Conservation (phyloP, 2,888 invertebrate genomes). For the Proisotoma minuta region DNA sequence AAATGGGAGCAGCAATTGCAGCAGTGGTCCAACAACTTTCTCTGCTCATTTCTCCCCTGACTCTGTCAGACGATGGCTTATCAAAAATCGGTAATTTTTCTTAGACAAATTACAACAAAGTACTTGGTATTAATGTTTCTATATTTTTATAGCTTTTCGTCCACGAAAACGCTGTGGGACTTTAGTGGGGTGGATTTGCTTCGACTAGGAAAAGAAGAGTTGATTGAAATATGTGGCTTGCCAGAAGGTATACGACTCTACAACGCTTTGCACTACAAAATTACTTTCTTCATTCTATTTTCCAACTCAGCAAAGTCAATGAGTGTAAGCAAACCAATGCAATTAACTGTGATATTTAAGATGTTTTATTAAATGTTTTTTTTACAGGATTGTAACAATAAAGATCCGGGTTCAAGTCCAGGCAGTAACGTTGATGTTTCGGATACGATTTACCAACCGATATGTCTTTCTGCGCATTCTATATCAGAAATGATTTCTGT, state of each 20-base stretch:
- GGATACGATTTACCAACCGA: conserved; percentile 42
- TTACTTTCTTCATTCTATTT: conserved; percentile 44
- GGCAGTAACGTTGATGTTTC: not conserved
- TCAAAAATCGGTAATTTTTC: conserved; percentile 37
- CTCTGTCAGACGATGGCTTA: conserved; percentile 44
- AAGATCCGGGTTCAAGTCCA: not conserved
- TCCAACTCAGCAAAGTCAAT: not conserved
- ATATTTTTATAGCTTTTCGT: conserved; percentile 33
- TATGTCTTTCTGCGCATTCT: conserved; percentile 46
- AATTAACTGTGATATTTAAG: conserved; percentile 7
- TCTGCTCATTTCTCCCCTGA: conserved; percentile 46
- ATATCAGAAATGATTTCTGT: conserved; percentile 44
- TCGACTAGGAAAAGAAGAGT: conserved; percentile 81
- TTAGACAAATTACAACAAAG: not conserved
- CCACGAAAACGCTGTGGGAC: conserved; percentile 47
- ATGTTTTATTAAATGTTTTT: conserved; percentile 21
- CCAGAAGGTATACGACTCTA: conserved; percentile 90
- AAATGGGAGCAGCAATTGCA: not conserved
- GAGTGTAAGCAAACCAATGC: not conserved
- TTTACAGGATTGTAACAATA: conserved; percentile 26
- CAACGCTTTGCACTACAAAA: conserved; percentile 77
- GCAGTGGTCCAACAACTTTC: conserved; percentile 21
- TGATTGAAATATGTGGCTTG: conserved; percentile 89
- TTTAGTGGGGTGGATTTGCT: conserved; percentile 86
- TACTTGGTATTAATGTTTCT: not conserved